These are phyloP conservation scores for Notiomystis cincta DNA, from an alignment of 2,113 vertebrate species.

Conservation along the genomic window DNA sequence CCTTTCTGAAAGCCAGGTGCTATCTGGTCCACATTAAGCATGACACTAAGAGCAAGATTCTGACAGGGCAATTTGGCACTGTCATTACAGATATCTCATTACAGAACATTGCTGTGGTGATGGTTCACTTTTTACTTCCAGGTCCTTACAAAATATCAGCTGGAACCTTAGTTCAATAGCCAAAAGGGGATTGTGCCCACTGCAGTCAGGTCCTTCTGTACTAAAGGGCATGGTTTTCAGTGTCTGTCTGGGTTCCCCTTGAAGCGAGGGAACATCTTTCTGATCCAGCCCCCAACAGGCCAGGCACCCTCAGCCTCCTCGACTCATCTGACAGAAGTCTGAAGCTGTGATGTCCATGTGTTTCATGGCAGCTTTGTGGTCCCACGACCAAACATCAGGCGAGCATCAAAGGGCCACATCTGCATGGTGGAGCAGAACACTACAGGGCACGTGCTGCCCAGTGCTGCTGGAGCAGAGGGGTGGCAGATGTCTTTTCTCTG, in stretches of 20 bases:
- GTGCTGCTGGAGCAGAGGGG: background rate
- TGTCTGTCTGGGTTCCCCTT: background rate
- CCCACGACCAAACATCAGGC: background rate
- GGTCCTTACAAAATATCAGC: background rate
- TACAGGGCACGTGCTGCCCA: fast-evolving
- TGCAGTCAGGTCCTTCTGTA: background rate
- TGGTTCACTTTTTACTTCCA: background rate
- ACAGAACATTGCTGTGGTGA: background rate
- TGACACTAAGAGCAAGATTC: background rate
- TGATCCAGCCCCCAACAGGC: background rate
- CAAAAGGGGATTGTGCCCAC: background rate
- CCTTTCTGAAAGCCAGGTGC: background rate
- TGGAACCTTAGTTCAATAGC: background rate
- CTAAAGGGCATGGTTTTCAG: background rate
- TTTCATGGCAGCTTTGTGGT: background rate
- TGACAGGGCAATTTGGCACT: background rate
- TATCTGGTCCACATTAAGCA: background rate
- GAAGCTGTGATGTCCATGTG: background rate
- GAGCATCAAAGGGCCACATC: background rate
- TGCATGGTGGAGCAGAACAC: background rate
- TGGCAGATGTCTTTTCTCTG: background rate
- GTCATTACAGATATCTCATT: too few relatives aligned
- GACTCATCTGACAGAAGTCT: background rate
- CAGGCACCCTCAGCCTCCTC: background rate
- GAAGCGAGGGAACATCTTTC: background rate